phyloP scores from a whole-genome alignment of 2,113 vertebrate species.

The Stigmatopora argus region DNA sequence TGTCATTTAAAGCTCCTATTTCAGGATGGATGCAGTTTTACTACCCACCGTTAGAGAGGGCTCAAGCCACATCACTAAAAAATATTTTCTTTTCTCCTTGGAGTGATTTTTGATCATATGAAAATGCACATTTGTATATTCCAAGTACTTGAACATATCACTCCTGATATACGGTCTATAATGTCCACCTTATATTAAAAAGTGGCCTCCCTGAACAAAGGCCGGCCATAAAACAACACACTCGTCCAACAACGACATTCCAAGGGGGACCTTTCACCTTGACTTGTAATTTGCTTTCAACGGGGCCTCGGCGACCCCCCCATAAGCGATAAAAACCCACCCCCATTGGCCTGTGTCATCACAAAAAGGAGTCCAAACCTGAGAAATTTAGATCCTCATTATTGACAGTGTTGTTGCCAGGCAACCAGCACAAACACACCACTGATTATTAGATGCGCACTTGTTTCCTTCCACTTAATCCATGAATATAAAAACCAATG shows the following conservation, averaged over 20 bases:
- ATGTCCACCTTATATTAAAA: slow-evolving; percentile 2
- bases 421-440: slow-evolving; percentile 65
- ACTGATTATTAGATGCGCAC: not conserved
- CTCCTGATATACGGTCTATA: not conserved
- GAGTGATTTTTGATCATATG: no score
- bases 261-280: slow-evolving; percentile 43
- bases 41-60: slow-evolving; percentile 28
- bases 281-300: slow-evolving; percentile 45
- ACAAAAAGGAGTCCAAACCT: no score
- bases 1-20: no score
- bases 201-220: not conserved
- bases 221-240: slow-evolving; percentile 9
- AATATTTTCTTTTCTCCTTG: no score
- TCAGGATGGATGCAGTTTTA: not conserved
- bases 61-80: slow-evolving; percentile 28
- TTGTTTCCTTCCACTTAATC: not conserved
- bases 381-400: slow-evolving; percentile 24
- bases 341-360: no score
- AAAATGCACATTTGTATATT: no score
- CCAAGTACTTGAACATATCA: no score
- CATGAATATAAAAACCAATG: not conserved
- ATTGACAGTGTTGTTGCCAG: slow-evolving; percentile 57
- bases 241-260: slow-evolving; percentile 36
- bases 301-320: slow-evolving; percentile 7
- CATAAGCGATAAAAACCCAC: no score